phyloP scores from a whole-genome alignment of 2,888 invertebrate genomes.

The Arenicola marina region DNA sequence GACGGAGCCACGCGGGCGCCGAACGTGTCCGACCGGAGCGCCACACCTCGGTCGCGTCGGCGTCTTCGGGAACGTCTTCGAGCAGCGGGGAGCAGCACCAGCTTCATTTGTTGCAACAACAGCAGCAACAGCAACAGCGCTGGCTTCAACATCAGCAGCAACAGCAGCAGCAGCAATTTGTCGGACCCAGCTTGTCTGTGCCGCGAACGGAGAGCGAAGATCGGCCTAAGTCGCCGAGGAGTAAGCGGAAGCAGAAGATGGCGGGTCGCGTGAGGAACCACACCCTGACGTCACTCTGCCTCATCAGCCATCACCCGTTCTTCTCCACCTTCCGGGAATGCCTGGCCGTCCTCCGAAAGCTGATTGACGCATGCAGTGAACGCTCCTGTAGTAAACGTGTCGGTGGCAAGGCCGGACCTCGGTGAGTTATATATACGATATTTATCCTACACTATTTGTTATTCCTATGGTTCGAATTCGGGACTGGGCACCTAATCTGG shows the following conservation, averaged over 20 bases:
- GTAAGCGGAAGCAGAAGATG: slow-evolving; percentile 47
- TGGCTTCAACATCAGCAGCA: no score
- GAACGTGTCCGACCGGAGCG: slow-evolving; percentile 41
- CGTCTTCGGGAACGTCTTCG: slow-evolving; percentile 10
- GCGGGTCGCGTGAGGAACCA: slow-evolving; percentile 71
- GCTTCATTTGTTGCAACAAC: slow-evolving; percentile 1
- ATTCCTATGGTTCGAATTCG: no score
- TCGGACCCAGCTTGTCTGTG: background rate
- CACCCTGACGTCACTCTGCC: slow-evolving; percentile 94
- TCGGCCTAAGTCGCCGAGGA: slow-evolving; percentile 48
- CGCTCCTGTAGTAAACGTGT: slow-evolving; percentile 63
- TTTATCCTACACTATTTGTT: background rate
- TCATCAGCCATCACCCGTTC: slow-evolving; percentile 98
- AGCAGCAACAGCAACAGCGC: no score
- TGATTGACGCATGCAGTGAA: slow-evolving; percentile 98
- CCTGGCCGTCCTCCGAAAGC: slow-evolving; percentile 89
- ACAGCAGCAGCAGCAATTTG: no score
- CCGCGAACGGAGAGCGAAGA: background rate
- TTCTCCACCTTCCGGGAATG: slow-evolving; percentile 98
- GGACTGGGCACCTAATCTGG: no score
- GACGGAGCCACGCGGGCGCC: slow-evolving; percentile 36
- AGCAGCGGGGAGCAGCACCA: slow-evolving; percentile 22
- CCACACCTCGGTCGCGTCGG: slow-evolving; percentile 25
- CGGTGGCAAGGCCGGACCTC: slow-evolving; percentile 75
- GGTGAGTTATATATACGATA: slow-evolving; percentile 66